Evolutionary conservation across 2,797 vertebrate genomes (phyloP).

Genomic region (Gila robusta): DNA sequence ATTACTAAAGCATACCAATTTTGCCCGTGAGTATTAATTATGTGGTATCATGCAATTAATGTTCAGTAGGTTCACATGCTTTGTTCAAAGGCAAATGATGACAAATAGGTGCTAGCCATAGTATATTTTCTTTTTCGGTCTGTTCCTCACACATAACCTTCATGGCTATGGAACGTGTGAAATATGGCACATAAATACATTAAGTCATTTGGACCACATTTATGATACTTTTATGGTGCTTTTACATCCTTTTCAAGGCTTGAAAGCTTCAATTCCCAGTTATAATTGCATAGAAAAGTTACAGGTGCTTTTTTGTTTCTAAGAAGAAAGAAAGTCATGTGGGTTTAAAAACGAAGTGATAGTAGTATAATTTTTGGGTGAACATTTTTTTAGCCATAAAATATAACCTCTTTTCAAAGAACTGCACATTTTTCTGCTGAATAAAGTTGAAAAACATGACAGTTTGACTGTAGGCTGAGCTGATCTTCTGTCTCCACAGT

Average conservation of each 20-base stretch:
- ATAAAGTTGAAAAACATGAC: slow-evolving; percentile 1
- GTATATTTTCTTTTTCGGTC: not conserved
- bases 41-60: not conserved
- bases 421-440: not conserved
- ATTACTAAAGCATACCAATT: not conserved
- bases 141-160: no score
- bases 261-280: not conserved
- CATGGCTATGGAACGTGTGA: not conserved
- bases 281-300: not conserved
- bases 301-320: not conserved
- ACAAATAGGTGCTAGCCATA: not conserved
- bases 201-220: not conserved
- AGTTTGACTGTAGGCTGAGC: not conserved
- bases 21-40: not conserved
- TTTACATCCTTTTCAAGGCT: not conserved
- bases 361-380: not conserved
- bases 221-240: not conserved
- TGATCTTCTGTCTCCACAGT: slow-evolving; percentile 75
- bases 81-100: not conserved
- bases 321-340: not conserved
- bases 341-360: not conserved
- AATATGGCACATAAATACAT: not conserved
- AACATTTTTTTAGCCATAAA: not conserved
- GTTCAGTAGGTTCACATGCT: not conserved
- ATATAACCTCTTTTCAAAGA: not conserved